A percentile compares a stretch with the other conserved stretches of the same genome.
Evolutionary conservation across 2,113 vertebrate species (phyloP).

Genomic region (Nibea albiflora): DNA sequence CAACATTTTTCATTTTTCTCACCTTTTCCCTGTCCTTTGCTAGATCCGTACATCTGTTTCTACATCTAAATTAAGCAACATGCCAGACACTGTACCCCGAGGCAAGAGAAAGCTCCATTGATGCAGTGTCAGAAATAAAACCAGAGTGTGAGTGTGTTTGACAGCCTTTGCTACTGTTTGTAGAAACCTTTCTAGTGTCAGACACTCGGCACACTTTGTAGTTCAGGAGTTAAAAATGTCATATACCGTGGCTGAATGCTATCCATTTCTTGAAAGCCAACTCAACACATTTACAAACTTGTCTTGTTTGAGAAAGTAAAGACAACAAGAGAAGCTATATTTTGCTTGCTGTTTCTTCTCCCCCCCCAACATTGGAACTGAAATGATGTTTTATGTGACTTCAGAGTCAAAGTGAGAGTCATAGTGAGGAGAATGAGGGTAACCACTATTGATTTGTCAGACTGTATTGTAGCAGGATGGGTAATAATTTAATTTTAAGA

Average conservation of each 20-base stretch:
- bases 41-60: slow-evolving; percentile 11
- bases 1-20: not conserved
- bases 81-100: slow-evolving; percentile 19
- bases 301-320: slow-evolving; percentile 4
- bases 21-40: slow-evolving; percentile 1
- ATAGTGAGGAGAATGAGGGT: not conserved
- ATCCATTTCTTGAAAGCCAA: slow-evolving; percentile 16
- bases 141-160: slow-evolving; percentile 19
- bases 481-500: not conserved
- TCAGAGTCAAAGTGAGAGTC: not conserved
- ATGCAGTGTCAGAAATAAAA: slow-evolving; percentile 41
- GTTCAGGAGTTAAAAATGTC: slow-evolving; percentile 29
- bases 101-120: slow-evolving; percentile 24
- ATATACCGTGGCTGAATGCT: not conserved
- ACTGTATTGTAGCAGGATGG: not conserved
- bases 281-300: slow-evolving; percentile 6
- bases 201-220: slow-evolving; percentile 19
- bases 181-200: slow-evolving; percentile 29
- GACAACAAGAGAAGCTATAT: not conserved
- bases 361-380: not conserved
- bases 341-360: not conserved
- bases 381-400: not conserved
- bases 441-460: slow-evolving; percentile 2
- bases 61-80: slow-evolving; percentile 41
- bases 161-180: slow-evolving; percentile 33